These are phyloP conservation scores for Neodiprion lecontei DNA, from an alignment of 1,140 invertebrate genomes.

Conservation along the genomic window DNA sequence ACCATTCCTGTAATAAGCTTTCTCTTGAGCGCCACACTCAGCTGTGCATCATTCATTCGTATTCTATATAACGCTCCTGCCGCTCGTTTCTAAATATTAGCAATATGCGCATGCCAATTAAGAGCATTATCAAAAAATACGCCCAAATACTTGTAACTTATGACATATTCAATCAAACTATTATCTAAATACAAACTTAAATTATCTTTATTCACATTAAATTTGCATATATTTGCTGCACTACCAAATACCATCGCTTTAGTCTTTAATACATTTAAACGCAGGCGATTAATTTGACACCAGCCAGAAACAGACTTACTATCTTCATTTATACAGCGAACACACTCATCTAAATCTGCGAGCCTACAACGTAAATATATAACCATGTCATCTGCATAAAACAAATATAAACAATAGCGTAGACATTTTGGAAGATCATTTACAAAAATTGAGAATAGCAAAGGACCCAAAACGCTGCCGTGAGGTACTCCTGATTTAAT, in stretches of 20 bases:
- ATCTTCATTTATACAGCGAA: neutral
- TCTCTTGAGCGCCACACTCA: neutral
- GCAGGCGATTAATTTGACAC: neutral
- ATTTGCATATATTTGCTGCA: neutral
- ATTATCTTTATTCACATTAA: neutral
- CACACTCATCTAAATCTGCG: neutral
- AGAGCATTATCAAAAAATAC: neutral
- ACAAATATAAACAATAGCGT: neutral
- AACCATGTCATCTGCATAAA: conserved; percentile 1
- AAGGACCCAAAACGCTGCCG: neutral
- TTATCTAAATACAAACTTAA: neutral
- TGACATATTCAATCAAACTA: neutral
- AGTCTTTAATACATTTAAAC: neutral
- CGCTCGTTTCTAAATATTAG: neutral
- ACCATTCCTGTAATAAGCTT: neutral
- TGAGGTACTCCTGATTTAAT: neutral
- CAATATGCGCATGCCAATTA: neutral
- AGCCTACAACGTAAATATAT: neutral
- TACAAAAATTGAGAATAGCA: neutral
- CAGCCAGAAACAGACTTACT: neutral
- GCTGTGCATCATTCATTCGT: neutral
- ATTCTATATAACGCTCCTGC: neutral
- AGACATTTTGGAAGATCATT: neutral
- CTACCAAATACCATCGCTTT: neutral
- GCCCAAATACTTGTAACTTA: neutral